Evolutionary conservation across 2,113 vertebrate genomes (phyloP).

Genomic region (Ranitomeya variabilis): DNA sequence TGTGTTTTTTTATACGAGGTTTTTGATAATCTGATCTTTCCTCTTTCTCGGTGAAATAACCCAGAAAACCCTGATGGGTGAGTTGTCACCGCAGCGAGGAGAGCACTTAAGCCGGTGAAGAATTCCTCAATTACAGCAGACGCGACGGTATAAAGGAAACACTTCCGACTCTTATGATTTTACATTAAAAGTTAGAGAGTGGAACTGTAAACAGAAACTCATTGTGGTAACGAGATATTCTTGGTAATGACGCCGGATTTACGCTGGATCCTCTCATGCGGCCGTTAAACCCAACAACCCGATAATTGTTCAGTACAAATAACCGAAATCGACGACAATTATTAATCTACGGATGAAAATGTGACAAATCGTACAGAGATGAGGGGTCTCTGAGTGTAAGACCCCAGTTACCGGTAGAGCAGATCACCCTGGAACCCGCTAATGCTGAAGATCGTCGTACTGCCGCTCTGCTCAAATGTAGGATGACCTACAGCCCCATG

Average conservation of each 20-base stretch:
- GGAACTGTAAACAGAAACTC: slow-evolving; percentile 52
- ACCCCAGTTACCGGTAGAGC: too few relatives aligned
- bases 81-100: not conserved
- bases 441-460: too few relatives aligned
- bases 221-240: slow-evolving; percentile 41
- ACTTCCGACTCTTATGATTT: slow-evolving; percentile 46
- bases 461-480: too few relatives aligned
- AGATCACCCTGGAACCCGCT: too few relatives aligned
- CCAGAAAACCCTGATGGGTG: not conserved
- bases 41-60: not conserved
- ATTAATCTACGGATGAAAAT: not conserved
- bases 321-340: not conserved
- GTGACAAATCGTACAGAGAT: not conserved
- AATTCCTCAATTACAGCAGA: not conserved
- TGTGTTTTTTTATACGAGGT: too few relatives aligned
- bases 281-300: slow-evolving; percentile 49
- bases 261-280: slow-evolving; percentile 13
- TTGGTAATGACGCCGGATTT: slow-evolving; percentile 29
- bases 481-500: too few relatives aligned
- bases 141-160: slow-evolving; percentile 15
- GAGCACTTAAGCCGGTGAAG: not conserved
- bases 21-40: not conserved
- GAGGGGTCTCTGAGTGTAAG: not conserved
- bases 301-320: slow-evolving; percentile 31
- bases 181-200: slow-evolving; percentile 54